Base-by-base conservation (phyloP, 2,888 invertebrate species). In the Vandiemenella viatica region DNA sequence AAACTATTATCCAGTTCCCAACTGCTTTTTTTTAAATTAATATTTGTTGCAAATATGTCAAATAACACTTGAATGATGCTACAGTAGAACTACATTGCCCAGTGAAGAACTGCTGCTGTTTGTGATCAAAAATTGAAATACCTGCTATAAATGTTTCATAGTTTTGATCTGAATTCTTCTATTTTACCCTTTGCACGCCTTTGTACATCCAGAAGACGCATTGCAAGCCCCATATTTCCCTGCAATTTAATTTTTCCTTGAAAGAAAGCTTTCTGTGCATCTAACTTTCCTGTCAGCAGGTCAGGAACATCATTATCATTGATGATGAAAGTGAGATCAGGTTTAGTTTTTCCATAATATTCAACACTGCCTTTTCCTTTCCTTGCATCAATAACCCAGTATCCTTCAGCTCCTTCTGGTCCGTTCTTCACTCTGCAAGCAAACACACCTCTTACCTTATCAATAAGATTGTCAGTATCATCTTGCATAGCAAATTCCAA, bases 241-340 rank as follows among this genome's bases (percentile, higher is more conserved):
- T 92, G 87, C 51, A 97, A 83, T 70, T 95, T 96, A 50, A 91
- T 79, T 68, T 96, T 96, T 15, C 96, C 96, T 67, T 95, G 88
- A 75, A 90, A 90, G 67, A 90, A 91, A 2, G 93, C 93, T 66
- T 92, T 92, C 65, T 97, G 95, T 0, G 90, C 88, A 65, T 93
- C 92, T 51, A 97, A 70, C 66, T 89, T 88, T 1, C 95, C 95
- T 1, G 83, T 77, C 60, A 96, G 83, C 48, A 97, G 73, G 57
- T 89, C 87, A 5, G 83, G 75, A 4, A 97, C 80, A 63, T 95
- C 92, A 0, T 79, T 80, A 63, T 97, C 97, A 60, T 79, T 83
- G 56, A 96, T 79, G 1, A 83, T 83, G 62, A 97, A 86, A 0
- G 83, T 86, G 0, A 91, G 89, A 59, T 95, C 92, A 4, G 90